Evolutionary conservation across 2,888 invertebrate species (phyloP), one percentile per base, ranked within the genome.

Genomic region (Onthophagus sagittarius): DNA sequence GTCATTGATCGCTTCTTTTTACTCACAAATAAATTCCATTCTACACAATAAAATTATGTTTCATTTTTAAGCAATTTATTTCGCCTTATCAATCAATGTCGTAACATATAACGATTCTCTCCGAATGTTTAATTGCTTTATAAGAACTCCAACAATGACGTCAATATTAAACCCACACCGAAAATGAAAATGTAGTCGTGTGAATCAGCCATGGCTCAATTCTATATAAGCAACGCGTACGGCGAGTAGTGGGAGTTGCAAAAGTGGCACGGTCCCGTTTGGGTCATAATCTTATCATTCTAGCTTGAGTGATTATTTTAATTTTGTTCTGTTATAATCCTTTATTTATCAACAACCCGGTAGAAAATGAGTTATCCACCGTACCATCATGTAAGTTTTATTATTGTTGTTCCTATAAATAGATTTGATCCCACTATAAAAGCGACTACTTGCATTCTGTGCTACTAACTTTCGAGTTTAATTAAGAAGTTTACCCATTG

Each of bases 291-390:
- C 31, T 67, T 67, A 67, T 67, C 39, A 9, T 53, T 53, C 23
- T 23, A 23, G 23, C 3, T 23, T 23, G 23, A 23, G 23, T 23
- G 23, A 3, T 23, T 23, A 23, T 23, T 23, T 23, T 23, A 62
- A 62, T 15, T 31, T 13, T 67, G 0, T 65, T 31, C 15, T 23
- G 3, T 23, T 23, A 23, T 31, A 23, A 5, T 5, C 31, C 31
- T 67, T 67, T 67, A 32, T 67, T 67, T 23, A 15, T 15, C 23
- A 67, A 64, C 64, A 64, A 64, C 4, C n/a, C 15, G 69, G 70
- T 74, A 7, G 31, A 70, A 62, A 71, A 77, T 77, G 77, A 76
- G 76, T 71, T 77, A 77, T 73, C 77, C 77, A 15, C 77, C 77
- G 32, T 77, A 77, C 74, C 77, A 76, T 72, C 77, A 77, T 74